phyloP scores from a whole-genome alignment of 2,797 vertebrate species.

The Hydrolagus colliei region DNA sequence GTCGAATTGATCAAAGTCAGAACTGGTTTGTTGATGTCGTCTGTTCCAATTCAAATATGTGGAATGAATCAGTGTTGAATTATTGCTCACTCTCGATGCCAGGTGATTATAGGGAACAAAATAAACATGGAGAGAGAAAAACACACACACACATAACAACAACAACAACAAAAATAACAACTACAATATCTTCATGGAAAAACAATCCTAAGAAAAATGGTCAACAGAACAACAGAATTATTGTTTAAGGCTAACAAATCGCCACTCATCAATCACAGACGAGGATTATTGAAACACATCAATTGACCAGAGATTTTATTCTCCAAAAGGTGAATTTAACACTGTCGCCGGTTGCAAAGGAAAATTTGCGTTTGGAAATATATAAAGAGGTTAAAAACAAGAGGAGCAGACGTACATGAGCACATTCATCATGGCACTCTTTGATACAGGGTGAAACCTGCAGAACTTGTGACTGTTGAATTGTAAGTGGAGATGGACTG shows the following conservation, averaged over 20 bases:
- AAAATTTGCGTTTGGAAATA: background rate
- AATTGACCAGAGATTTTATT: background rate
- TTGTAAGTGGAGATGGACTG: background rate
- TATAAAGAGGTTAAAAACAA: background rate
- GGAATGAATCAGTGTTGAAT: slow-evolving; percentile 23
- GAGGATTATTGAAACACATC: background rate
- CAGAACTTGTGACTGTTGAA: background rate
- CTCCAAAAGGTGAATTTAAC: slow-evolving; percentile 11
- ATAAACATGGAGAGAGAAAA: background rate
- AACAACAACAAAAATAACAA: too few species aligned
- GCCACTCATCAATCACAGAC: background rate
- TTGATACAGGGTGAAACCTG: background rate
- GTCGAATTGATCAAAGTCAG: background rate
- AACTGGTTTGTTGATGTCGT: background rate
- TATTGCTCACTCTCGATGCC: background rate
- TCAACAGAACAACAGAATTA: background rate
- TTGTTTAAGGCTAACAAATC: background rate
- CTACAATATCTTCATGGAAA: background rate
- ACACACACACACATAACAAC: too few species aligned
- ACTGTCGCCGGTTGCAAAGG: slow-evolving; percentile 34
- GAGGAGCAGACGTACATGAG: background rate
- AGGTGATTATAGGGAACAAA: background rate
- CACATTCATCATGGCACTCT: background rate
- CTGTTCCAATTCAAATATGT: background rate
- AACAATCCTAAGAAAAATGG: background rate